These are phyloP conservation scores for Stigmatopora argus DNA, from an alignment of 2,113 vertebrate species.

Conservation along the genomic window DNA sequence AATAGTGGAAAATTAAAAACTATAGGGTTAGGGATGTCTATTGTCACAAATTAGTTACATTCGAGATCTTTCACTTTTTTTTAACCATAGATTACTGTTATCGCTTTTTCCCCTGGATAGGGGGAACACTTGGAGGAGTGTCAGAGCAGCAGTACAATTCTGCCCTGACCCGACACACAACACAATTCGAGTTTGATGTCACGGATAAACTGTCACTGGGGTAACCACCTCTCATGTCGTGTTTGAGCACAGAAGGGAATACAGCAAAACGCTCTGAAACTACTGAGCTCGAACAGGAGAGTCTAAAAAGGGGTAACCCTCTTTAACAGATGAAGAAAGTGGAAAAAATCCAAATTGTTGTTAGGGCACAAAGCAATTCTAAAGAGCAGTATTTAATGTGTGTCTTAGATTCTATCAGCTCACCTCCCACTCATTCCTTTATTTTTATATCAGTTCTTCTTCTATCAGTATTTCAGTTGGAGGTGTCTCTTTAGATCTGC, in stretches of 20 bases:
- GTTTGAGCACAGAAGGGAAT: conserved; percentile 41
- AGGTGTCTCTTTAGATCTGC: conserved; percentile 68
- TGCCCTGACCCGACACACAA: conserved; percentile 49
- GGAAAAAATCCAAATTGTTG: conserved; percentile 36
- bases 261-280: conserved; percentile 47
- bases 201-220: conserved; percentile 58
- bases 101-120: conserved; percentile 21
- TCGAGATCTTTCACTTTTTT: no score
- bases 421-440: conserved; percentile 34
- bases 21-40: no score
- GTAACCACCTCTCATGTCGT: conserved; percentile 46
- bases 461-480: conserved; percentile 67
- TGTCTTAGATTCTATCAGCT: conserved; percentile 63
- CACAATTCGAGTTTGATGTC: conserved; percentile 59
- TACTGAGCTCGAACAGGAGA: conserved; percentile 28
- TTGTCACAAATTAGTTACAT: no score
- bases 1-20: no score
- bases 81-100: no score
- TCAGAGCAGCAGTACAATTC: conserved; percentile 38
- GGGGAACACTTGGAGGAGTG: conserved; percentile 23
- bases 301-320: conserved; percentile 22
- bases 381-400: conserved; percentile 60
- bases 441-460: conserved; percentile 29
- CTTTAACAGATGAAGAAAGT: conserved; percentile 6
- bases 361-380: conserved; percentile 54